Percentiles rank a stretch among this genome's conserved stretches.
Conservation (phyloP, 2,888 invertebrate species). For the Chymomyza caudatula region DNA sequence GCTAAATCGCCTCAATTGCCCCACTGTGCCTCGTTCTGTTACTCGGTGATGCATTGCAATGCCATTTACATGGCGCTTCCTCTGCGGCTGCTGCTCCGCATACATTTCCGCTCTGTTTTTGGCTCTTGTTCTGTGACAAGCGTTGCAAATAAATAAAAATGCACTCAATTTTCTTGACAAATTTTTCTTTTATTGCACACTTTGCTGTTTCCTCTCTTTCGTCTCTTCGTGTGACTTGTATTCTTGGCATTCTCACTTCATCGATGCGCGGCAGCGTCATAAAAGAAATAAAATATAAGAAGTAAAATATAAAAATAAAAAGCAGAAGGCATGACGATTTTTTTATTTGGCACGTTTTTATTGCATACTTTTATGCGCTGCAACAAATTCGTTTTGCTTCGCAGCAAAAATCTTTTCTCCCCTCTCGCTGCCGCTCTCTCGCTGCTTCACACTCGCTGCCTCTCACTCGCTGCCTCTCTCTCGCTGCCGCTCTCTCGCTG, state of each 20-base stretch:
- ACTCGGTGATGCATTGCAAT: background rate
- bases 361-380: constrained; percentile 28
- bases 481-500: background rate
- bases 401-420: background rate
- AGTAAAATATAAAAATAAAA: background rate
- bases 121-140: background rate
- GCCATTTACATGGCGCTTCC: background rate
- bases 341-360: constrained; percentile 3
- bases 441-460: background rate
- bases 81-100: background rate
- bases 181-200: constrained; percentile 56
- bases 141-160: constrained; percentile 32
- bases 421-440: background rate
- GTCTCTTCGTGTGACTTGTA: background rate
- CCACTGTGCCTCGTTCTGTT: background rate
- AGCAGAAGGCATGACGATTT: background rate
- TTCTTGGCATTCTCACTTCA: background rate
- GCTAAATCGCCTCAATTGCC: too few species aligned
- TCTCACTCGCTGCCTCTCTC: background rate
- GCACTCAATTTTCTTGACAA: constrained; percentile 63
- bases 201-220: constrained; percentile 28
- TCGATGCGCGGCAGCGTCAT: background rate
- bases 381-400: constrained; percentile 33
- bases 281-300: background rate
- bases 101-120: background rate